phyloP scores from a whole-genome alignment of 2,797 vertebrate genomes.

The Caiman crocodilus region DNA sequence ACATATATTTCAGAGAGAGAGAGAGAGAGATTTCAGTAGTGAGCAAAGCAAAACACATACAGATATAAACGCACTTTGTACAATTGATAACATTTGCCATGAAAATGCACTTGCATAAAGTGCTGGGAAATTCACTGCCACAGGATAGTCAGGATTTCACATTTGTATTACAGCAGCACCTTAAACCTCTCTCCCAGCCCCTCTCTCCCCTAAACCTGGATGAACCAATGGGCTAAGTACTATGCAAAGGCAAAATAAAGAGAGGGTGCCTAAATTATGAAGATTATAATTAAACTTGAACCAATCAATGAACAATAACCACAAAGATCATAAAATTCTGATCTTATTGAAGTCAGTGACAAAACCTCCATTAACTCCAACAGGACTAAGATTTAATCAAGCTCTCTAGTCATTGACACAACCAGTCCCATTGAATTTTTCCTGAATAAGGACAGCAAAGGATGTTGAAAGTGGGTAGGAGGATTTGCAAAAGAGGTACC shows the following conservation, averaged over 20 bases:
- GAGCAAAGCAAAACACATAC: neutral
- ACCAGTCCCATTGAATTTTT: neutral
- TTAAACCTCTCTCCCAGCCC: neutral
- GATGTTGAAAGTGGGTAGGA: neutral
- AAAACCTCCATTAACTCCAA: neutral
- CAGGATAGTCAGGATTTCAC: neutral
- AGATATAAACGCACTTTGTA: neutral
- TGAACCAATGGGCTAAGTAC: neutral
- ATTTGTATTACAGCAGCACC: neutral
- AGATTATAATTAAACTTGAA: neutral
- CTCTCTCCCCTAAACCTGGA: neutral
- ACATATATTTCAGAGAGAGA: neutral
- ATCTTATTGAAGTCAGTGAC: neutral
- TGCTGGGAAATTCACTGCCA: neutral
- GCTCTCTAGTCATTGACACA: neutral
- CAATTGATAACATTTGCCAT: neutral
- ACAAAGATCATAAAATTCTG: neutral
- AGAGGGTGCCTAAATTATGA: neutral
- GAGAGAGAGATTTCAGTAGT: neutral
- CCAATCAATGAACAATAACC: neutral
- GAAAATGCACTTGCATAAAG: neutral
- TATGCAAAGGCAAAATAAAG: neutral
- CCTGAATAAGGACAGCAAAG: neutral
- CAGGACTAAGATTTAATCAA: neutral
- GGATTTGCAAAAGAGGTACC: neutral